Evolutionary conservation across 2,113 vertebrate genomes (phyloP), one percentile per base, ranked within the genome.

Genomic region (Aspiorhynchus laticeps): DNA sequence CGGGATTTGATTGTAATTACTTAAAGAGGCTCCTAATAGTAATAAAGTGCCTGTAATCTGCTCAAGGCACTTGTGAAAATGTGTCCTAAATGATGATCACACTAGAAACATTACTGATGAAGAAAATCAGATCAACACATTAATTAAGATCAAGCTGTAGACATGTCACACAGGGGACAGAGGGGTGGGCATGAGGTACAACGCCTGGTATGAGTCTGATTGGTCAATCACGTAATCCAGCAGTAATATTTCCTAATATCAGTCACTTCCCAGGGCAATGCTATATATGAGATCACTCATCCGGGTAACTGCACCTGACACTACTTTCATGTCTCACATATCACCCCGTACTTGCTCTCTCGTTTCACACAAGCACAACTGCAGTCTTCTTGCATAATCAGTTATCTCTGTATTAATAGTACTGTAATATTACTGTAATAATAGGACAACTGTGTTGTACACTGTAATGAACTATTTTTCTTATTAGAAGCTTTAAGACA

Each of bases 1-100:
- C 73, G 88, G 83, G 86, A 91, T 92, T 89, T 91, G 90, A 91
- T 92, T 90, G 85, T 92, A 93, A 94, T 95, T 92, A 92, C 82
- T 86, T 83, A 71, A 89, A 80, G 56, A 89, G 74, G 56, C 59
- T n/a, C 14, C 14, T 78, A 83, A 51, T 87, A 83, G 28, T 80
- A 31, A 73, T 74, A 9, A 24, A 84, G 67, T 56, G 33, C 31
- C 82, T 36, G 33, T 67, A 46, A 31, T 46, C 7, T 24, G 36
- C 56, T 65, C 24, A 5, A 67, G 38, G 36, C 38, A 9, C n/a
- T 82, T 43, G 38, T 84, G 26, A 41, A 86, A 76, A 84, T 63
- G 69, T 77, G 81, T n/a, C 53, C 65, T 82, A 43, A 51, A 67
- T 24, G 43, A 51, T 56, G 6, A 80, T 71, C 76, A 61, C n/a